Conservation (phyloP, 2,888 invertebrate species). For the Netelia melanura region DNA sequence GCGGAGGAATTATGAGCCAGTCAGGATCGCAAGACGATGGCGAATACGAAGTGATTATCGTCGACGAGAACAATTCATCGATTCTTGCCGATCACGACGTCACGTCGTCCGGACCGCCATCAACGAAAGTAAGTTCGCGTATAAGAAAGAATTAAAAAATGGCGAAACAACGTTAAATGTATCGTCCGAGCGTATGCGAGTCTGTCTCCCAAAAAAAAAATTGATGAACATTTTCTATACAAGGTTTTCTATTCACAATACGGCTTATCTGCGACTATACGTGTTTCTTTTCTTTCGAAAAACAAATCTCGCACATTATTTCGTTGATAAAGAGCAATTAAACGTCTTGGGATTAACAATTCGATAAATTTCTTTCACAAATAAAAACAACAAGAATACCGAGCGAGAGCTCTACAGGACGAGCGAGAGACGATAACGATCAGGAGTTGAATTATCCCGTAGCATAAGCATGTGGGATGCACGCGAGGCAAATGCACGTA, state of each 20-base stretch:
- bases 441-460: slow-evolving; percentile 48
- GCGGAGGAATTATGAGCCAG: slow-evolving; percentile 83
- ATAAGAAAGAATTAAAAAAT: slow-evolving; percentile 13
- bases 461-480: slow-evolving; percentile 63
- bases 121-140: slow-evolving; percentile 90
- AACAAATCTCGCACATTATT: neutral
- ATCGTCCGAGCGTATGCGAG: neutral
- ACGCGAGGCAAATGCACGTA: slow-evolving; percentile 64
- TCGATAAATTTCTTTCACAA: neutral
- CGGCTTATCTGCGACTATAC: slow-evolving; percentile 52
- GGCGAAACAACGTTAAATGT: neutral
- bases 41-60: slow-evolving; percentile 95
- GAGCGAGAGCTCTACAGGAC: slow-evolving; percentile 24
- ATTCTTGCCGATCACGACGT: slow-evolving; percentile 93
- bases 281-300: neutral
- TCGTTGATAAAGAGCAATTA: slow-evolving; percentile 15
- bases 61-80: slow-evolving; percentile 95
- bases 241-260: slow-evolving; percentile 30
- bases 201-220: neutral
- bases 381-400: slow-evolving; percentile 10
- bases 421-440: slow-evolving; percentile 42
- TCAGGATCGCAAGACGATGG: slow-evolving; percentile 89
- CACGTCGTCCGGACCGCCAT: slow-evolving; percentile 90
- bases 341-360: neutral
- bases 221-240: slow-evolving; percentile 1